Percentiles rank a stretch among this genome's conserved stretches.
Conservation (phyloP, 2,888 invertebrate species). For the Troilus luridus region DNA sequence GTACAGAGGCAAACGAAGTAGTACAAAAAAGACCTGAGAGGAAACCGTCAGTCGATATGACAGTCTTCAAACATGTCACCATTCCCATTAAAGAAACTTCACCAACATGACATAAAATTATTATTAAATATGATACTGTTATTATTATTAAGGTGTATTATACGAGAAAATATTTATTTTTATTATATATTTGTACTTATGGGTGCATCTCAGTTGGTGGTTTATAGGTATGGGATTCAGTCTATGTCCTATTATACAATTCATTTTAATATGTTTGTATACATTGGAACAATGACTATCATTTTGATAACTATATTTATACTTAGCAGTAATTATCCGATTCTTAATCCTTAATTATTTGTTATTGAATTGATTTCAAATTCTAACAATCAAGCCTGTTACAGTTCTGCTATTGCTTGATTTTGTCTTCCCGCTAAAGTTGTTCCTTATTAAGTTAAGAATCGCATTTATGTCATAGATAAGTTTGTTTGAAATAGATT, state of each 20-base stretch:
- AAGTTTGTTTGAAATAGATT: not conserved
- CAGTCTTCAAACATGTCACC: conserved; percentile 58
- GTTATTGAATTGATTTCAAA: not conserved
- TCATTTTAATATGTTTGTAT: not conserved
- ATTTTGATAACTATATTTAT: not conserved
- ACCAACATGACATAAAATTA: conserved; percentile 40
- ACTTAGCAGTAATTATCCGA: not conserved
- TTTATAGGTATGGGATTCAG: not conserved
- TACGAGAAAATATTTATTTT: conserved; percentile 22
- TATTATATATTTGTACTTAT: not conserved
- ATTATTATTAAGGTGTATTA: not conserved
- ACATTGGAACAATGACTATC: not conserved
- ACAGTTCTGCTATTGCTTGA: not conserved
- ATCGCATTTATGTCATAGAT: not conserved
- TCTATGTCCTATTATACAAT: not conserved
- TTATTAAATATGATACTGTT: not conserved
- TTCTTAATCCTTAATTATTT: not conserved
- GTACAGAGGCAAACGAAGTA: conserved; percentile 47
- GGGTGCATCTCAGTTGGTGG: not conserved
- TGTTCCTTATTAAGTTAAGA: not conserved
- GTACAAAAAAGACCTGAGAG: conserved; percentile 8
- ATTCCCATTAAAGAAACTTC: conserved; percentile 60
- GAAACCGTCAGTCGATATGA: conserved; percentile 63
- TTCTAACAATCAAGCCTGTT: not conserved
- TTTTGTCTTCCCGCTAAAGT: not conserved